Conservation (phyloP, 2,888 invertebrate genomes). For the Lysandra coridon region DNA sequence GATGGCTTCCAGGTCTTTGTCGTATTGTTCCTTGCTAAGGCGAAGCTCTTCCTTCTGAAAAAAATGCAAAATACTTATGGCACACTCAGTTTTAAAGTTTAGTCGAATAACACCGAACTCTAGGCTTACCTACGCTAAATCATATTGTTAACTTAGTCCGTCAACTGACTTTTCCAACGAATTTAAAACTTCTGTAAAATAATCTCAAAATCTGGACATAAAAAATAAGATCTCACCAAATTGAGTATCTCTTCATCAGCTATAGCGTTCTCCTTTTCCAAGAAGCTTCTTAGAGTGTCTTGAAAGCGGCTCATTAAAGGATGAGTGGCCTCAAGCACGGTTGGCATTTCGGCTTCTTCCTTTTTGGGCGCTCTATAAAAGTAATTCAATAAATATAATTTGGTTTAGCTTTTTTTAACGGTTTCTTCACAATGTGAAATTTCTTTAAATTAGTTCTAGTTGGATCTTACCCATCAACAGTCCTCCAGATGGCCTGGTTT, state of each 20-base stretch:
- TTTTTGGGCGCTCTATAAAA: slow-evolving; percentile 61
- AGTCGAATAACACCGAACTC: too few species aligned
- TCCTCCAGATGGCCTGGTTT: not conserved
- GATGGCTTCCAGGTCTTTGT: slow-evolving; percentile 77
- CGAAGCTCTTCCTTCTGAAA: slow-evolving; percentile 64
- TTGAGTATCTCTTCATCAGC: slow-evolving; percentile 84
- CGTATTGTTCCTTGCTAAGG: slow-evolving; percentile 61
- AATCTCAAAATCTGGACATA: not conserved
- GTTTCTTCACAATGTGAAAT: too few species aligned
- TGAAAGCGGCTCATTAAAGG: slow-evolving; percentile 88
- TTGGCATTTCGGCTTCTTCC: slow-evolving; percentile 65
- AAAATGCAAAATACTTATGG: not conserved
- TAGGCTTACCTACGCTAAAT: too few species aligned
- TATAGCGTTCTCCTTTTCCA: slow-evolving; percentile 82
- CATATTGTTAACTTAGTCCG: too few species aligned
- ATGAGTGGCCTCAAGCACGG: slow-evolving; percentile 85
- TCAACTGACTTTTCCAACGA: too few species aligned
- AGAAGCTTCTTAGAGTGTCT: slow-evolving; percentile 83
- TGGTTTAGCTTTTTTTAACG: not conserved
- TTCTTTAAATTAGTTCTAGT: not conserved
- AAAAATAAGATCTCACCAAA: slow-evolving; percentile 69
- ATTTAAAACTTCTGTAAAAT: too few species aligned
- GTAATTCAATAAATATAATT: not conserved
- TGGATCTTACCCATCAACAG: not conserved
- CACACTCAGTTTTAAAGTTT: not conserved